Conservation (phyloP, 2,113 vertebrate genomes). For the Cavia porcellus region DNA sequence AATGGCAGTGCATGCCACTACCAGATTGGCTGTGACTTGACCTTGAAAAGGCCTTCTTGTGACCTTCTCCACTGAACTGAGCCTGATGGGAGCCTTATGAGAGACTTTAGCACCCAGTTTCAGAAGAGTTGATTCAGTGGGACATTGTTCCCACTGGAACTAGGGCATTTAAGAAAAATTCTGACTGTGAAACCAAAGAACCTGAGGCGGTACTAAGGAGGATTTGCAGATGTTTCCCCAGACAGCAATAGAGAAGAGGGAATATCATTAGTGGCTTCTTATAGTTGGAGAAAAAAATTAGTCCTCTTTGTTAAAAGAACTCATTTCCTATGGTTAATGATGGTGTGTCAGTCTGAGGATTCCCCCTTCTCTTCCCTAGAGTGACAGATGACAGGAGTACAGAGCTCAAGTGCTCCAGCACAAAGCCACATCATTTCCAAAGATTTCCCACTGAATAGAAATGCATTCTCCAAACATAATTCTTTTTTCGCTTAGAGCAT, state of each 20-base stretch:
- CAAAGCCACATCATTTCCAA: background rate
- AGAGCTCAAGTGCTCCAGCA: background rate
- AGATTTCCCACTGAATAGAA: constrained; percentile 17
- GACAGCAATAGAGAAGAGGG: background rate
- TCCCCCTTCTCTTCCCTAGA: background rate
- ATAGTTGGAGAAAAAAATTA: background rate
- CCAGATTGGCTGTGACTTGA: background rate
- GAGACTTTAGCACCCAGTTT: background rate
- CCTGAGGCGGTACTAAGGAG: background rate
- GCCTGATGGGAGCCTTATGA: background rate
- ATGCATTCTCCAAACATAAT: background rate
- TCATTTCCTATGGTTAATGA: background rate
- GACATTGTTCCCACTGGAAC: background rate
- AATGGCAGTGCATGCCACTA: background rate
- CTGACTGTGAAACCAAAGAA: background rate
- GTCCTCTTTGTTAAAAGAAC: constrained; percentile 28
- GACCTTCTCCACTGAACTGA: background rate
- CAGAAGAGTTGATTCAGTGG: background rate
- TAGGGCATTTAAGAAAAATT: background rate
- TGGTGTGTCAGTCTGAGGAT: background rate
- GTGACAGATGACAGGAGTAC: background rate
- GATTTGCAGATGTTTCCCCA: background rate
- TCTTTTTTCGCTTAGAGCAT: constrained; percentile 45
- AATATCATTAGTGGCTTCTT: constrained; percentile 10
- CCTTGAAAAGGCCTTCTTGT: background rate